phyloP scores from a whole-genome alignment of 2,888 invertebrate species.

The Eupithecia centaureata region DNA sequence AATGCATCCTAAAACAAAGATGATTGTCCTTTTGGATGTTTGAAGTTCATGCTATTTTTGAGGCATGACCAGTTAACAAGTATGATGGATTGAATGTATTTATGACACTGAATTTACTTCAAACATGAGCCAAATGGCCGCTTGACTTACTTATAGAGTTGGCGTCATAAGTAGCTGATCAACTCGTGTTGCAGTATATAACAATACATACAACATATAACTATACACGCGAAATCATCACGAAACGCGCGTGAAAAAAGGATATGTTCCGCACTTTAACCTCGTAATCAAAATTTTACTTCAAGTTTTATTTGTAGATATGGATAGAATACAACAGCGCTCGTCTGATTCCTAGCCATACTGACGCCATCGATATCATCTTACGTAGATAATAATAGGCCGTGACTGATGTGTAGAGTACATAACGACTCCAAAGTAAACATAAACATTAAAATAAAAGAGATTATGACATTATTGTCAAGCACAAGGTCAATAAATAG shows the following conservation, averaged over 20 bases:
- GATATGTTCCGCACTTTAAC: neutral
- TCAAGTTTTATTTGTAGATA: neutral
- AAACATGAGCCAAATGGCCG: conserved; percentile 22
- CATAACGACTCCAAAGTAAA: neutral
- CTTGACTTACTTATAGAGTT: conserved; percentile 13
- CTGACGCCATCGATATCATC: neutral
- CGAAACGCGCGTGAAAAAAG: neutral
- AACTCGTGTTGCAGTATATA: neutral
- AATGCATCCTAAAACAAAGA: neutral
- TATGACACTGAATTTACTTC: conserved; percentile 21
- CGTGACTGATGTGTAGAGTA: neutral
- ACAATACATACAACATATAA: neutral
- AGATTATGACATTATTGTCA: neutral
- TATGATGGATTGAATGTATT: conserved; percentile 23
- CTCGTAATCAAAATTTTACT: neutral
- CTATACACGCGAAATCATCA: neutral
- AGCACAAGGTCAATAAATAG: neutral
- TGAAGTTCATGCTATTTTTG: conserved; percentile 20
- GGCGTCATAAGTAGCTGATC: conserved; percentile 11
- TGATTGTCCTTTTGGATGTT: conserved; percentile 11
- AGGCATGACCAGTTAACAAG: conserved; percentile 11
- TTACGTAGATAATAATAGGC: neutral
- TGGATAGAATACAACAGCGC: neutral
- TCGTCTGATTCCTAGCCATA: neutral
- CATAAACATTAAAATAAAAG: neutral